Base-by-base conservation (phyloP, 2,113 vertebrate genomes). In the Hippotragus niger region DNA sequence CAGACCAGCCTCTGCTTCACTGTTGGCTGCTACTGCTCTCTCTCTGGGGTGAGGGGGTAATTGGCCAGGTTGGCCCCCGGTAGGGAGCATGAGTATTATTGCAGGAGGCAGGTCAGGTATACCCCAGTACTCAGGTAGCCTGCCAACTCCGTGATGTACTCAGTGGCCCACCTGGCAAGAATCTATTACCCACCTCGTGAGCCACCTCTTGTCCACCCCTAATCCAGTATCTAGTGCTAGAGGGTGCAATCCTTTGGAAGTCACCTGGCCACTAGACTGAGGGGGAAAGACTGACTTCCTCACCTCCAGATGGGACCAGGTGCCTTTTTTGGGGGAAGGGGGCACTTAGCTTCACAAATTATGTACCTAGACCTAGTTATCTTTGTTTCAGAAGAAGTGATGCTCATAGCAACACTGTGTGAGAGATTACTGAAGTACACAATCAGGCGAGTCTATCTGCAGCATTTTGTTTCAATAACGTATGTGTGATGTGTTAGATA, bases 391-490 rank as follows among this genome's bases (percentile, higher is more conserved):
- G 71, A 71, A 91, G 58, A 81, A 85, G 43, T 52, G 17, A 86
- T 33, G 53, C n/a, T 96, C 78, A 88, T 1, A 19, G 25, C 10
- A 96, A 36, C 8, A 33, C 36, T 86, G 15, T 83, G 17, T 84
- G 57, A 96, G 81, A 90, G 93, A 83, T 92, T 52, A 81, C 19
- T 88, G 84, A 84, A 90, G 74, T 76, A 85, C 17, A 67, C 29
- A 90, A 40, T 80, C 53, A 57, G 47, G 50, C 67, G 88, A 92
- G 76, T 95, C 95, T 52, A 53, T 55, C 76, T 88, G 45, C 23
- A 93, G 91, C 76, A 64, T 91, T 97, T 95, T 94, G 84, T 89
- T 97, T 93, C 97, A 95, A 81, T 97, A 97, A 93, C 15, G 2
- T 43, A 85, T 76, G 50, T 90, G 67, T 84, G 81, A 96, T 95